These are phyloP conservation scores for Rhegmatorhina hoffmannsi DNA, from an alignment of 2,113 vertebrate species.

Conservation along the genomic window DNA sequence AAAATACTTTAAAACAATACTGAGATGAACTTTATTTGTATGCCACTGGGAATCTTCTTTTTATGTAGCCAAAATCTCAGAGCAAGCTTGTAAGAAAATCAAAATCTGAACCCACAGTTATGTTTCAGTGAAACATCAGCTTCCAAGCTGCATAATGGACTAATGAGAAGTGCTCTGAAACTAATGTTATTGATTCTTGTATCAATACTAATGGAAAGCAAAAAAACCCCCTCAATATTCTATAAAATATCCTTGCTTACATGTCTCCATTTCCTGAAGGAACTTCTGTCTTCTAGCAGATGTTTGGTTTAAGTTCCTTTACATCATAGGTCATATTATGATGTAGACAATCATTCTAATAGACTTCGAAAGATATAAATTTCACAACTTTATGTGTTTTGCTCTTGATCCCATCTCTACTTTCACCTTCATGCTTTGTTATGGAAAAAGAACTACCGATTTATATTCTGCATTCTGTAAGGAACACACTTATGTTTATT, in stretches of 20 bases:
- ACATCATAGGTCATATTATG: background rate
- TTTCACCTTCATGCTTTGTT: background rate
- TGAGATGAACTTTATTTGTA: background rate
- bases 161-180: background rate
- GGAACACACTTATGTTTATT: background rate
- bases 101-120: background rate
- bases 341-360: background rate
- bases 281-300: background rate
- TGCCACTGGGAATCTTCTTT: background rate
- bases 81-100: background rate
- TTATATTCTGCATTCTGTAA: background rate
- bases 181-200: background rate
- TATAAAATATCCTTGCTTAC: background rate
- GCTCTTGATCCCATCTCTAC: background rate
- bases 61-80: background rate
- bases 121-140: background rate
- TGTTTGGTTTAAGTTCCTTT: background rate
- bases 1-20: background rate
- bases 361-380: background rate
- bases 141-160: background rate
- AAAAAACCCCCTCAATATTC: background rate
- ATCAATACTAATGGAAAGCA: background rate
- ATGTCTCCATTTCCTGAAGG: background rate
- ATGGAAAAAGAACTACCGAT: background rate
- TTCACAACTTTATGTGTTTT: background rate